A percentile compares a stretch with the other conserved stretches of the same genome.
phyloP scores from a whole-genome alignment of 2,797 vertebrate species.

The Paedocypris micromegethes region DNA sequence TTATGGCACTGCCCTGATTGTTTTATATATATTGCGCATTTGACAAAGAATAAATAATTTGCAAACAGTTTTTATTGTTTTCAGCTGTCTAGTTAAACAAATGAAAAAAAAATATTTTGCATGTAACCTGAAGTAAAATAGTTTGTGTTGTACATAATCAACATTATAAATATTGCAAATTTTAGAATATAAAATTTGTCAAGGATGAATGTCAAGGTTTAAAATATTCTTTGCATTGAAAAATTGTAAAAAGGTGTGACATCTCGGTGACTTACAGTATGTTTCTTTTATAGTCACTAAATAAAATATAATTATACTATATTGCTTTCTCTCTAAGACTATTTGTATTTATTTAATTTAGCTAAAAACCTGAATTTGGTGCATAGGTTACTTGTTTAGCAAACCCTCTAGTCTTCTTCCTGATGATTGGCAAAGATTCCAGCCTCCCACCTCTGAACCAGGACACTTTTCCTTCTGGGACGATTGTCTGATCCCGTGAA shows the following conservation, averaged over 20 bases:
- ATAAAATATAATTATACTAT: not conserved
- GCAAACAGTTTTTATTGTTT: no score
- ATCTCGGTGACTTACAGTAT: not conserved
- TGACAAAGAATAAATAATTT: no score
- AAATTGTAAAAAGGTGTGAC: conserved; percentile 38
- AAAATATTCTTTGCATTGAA: conserved; percentile 59
- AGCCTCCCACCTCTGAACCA: conserved; percentile 71
- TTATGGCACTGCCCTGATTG: no score
- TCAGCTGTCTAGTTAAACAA: no score
- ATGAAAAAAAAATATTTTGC: no score
- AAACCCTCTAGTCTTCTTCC: conserved; percentile 33
- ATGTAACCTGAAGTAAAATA: no score
- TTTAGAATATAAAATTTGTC: conserved; percentile 31
- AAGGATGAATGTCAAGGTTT: conserved; percentile 51
- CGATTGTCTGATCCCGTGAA: conserved; percentile 58
- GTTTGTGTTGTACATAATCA: no score
- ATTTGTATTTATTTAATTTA: conserved; percentile 8
- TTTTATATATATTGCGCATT: no score
- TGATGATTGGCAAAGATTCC: conserved; percentile 66
- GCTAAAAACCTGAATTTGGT: conserved; percentile 2
- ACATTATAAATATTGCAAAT: conserved; percentile 13
- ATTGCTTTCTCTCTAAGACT: conserved; percentile 1
- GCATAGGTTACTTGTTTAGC: conserved; percentile 2
- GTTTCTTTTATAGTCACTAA: no score
- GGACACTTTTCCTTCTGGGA: conserved; percentile 68